Evolutionary conservation across 2,797 vertebrate species (phyloP).

Genomic region (Mormyrops attenuatus): DNA sequence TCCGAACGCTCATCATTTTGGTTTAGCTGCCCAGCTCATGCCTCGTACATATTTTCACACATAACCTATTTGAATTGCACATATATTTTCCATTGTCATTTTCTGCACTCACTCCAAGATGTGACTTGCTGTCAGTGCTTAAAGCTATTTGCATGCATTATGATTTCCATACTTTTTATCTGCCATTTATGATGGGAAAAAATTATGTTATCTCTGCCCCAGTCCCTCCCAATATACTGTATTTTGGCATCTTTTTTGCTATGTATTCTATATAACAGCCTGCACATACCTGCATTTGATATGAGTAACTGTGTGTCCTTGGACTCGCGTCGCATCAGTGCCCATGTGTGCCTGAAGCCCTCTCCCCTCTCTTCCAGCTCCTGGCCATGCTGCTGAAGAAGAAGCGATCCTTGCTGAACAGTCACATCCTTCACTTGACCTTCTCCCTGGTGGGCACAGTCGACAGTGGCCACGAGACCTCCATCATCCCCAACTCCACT

Average conservation of each 20-base stretch:
- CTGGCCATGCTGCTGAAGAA: slow-evolving; percentile 97
- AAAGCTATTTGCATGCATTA: background rate
- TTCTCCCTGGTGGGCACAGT: slow-evolving; percentile 98
- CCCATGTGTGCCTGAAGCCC: background rate
- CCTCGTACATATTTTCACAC: background rate
- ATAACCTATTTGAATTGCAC: background rate
- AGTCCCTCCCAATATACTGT: background rate
- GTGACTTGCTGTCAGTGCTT: background rate
- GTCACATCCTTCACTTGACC: slow-evolving; percentile 95
- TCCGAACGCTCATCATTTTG: background rate
- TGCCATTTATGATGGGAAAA: background rate
- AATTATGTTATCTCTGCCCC: background rate
- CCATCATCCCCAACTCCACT: slow-evolving; percentile 95
- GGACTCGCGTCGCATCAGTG: background rate
- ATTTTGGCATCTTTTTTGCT: background rate
- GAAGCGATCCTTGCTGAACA: slow-evolving; percentile 91
- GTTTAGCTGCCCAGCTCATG: background rate
- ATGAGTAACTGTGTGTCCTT: background rate
- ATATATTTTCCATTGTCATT: background rate
- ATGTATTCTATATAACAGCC: background rate
- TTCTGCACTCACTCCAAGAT: background rate
- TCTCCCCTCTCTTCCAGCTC: slow-evolving; percentile 58
- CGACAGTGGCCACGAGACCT: slow-evolving; percentile 94
- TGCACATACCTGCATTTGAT: background rate
- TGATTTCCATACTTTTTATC: background rate